These are phyloP conservation scores for Chaenodraco wilsoni DNA, from an alignment of 2,797 vertebrate species.

Conservation along the genomic window DNA sequence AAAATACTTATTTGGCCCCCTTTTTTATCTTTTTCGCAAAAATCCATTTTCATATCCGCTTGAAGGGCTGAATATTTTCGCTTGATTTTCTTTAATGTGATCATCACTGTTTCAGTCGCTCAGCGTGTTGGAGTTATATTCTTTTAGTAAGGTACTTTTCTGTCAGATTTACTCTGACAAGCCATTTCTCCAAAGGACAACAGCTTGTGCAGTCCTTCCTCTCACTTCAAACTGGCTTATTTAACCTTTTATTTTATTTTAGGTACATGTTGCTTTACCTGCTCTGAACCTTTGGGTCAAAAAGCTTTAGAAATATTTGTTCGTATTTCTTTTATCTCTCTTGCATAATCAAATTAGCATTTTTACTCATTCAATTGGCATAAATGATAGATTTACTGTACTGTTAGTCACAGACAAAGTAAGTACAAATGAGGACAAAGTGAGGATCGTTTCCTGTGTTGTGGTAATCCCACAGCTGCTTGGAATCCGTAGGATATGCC, in stretches of 20 bases:
- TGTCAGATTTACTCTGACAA: constrained; percentile 70
- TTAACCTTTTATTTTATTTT: constrained; percentile 39
- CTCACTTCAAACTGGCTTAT: constrained; percentile 28
- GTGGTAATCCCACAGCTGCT: background rate
- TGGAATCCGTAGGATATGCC: background rate
- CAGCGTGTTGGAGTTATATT: constrained; percentile 59
- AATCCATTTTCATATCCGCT: constrained; percentile 75
- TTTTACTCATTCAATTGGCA: background rate
- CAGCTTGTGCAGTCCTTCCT: constrained; percentile 14
- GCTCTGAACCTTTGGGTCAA: constrained; percentile 24
- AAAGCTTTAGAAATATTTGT: constrained; percentile 9
- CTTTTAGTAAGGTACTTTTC: constrained; percentile 70
- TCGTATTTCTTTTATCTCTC: constrained; percentile 10
- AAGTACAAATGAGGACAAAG: background rate
- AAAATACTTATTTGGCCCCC: constrained; percentile 83
- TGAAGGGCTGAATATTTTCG: constrained; percentile 72
- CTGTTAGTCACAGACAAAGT: constrained; percentile 2
- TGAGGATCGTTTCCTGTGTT: constrained; percentile 1
- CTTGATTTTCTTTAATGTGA: constrained; percentile 73
- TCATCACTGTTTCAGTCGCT: constrained; percentile 61
- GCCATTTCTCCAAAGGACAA: constrained; percentile 41
- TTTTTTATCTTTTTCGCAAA: constrained; percentile 57
- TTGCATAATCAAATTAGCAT: background rate
- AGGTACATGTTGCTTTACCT: constrained; percentile 8
- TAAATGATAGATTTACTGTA: background rate